Percentiles rank a stretch among this genome's conserved stretches.
phyloP scores from a whole-genome alignment of 2,888 invertebrate species.

The Hirtodrosophila cameraria region DNA sequence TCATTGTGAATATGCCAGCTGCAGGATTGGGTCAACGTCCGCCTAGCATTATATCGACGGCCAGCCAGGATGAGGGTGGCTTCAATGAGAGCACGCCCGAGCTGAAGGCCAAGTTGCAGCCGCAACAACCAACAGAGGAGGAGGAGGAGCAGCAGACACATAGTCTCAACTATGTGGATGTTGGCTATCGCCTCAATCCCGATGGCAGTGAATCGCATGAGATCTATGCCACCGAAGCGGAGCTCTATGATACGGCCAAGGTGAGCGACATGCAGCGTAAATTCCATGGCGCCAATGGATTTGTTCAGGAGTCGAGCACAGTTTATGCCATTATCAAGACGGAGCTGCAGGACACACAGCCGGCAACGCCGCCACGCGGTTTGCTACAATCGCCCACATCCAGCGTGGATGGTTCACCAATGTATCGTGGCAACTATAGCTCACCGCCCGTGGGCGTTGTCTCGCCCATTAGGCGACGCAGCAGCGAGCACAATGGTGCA shows the following conservation, averaged over 20 bases:
- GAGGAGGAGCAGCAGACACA: slow-evolving; percentile 55
- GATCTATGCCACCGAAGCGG: slow-evolving; percentile 83
- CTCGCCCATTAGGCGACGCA: slow-evolving; percentile 76
- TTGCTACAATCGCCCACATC: slow-evolving; percentile 62
- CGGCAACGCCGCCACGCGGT: slow-evolving; percentile 34
- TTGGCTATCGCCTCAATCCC: slow-evolving; percentile 84
- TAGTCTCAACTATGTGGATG: slow-evolving; percentile 83
- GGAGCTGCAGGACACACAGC: slow-evolving; percentile 67
- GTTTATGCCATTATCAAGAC: slow-evolving; percentile 84
- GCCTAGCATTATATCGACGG: slow-evolving; percentile 88
- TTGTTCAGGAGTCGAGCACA: slow-evolving; percentile 81
- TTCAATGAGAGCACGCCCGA: slow-evolving; percentile 89
- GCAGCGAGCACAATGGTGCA: slow-evolving; percentile 67
- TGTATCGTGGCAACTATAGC: slow-evolving; percentile 62
- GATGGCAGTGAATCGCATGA: slow-evolving; percentile 84
- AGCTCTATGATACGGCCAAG: slow-evolving; percentile 83
- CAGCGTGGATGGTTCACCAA: slow-evolving; percentile 62
- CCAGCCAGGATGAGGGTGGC: slow-evolving; percentile 88
- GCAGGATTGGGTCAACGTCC: slow-evolving; percentile 87
- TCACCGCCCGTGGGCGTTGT: slow-evolving; percentile 81
- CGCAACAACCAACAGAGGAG: no score
- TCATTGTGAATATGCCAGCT: slow-evolving; percentile 87
- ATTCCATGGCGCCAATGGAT: slow-evolving; percentile 82
- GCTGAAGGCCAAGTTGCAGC: slow-evolving; percentile 84
- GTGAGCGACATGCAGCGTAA: slow-evolving; percentile 82